Percentiles rank a stretch among this genome's conserved stretches.
Conservation (phyloP, 1,140 invertebrate species). For the Eriocheir sinensis region DNA sequence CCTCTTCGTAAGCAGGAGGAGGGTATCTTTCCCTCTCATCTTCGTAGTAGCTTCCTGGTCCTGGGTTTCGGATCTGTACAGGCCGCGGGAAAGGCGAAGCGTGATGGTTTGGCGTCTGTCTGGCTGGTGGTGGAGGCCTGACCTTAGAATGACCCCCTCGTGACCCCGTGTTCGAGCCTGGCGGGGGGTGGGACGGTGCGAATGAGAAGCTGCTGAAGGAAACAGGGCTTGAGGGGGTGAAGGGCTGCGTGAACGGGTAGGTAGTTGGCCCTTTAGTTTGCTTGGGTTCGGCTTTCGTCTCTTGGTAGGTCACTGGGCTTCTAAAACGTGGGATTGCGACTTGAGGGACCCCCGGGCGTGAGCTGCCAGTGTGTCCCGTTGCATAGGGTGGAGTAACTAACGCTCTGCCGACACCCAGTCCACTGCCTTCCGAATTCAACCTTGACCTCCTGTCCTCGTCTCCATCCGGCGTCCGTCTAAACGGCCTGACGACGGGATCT, state of each 20-base stretch:
- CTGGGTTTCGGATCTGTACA: background rate
- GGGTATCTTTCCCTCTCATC: background rate
- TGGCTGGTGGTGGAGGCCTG: background rate
- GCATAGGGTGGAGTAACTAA: too few species aligned
- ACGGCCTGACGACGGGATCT: too few species aligned
- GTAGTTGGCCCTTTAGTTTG: too few species aligned
- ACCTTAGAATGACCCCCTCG: background rate
- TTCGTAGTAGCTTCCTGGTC: background rate
- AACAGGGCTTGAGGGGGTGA: background rate
- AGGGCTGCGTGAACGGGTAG: background rate
- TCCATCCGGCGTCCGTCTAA: too few species aligned
- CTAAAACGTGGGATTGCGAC: too few species aligned
- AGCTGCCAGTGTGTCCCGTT: too few species aligned
- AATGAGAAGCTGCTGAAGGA: background rate
- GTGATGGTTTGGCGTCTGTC: background rate
- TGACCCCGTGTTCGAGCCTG: background rate
- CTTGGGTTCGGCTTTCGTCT: background rate
- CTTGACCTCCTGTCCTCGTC: too few species aligned
- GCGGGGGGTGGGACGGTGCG: background rate
- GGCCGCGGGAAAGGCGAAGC: background rate
- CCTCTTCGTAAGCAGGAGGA: too few species aligned
- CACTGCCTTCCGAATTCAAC: too few species aligned
- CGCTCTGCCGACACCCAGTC: too few species aligned
- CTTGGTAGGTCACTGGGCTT: background rate
- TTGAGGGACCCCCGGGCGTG: too few species aligned